phyloP scores from a whole-genome alignment of 2,888 invertebrate species.

The Mactromeris polynyma region DNA sequence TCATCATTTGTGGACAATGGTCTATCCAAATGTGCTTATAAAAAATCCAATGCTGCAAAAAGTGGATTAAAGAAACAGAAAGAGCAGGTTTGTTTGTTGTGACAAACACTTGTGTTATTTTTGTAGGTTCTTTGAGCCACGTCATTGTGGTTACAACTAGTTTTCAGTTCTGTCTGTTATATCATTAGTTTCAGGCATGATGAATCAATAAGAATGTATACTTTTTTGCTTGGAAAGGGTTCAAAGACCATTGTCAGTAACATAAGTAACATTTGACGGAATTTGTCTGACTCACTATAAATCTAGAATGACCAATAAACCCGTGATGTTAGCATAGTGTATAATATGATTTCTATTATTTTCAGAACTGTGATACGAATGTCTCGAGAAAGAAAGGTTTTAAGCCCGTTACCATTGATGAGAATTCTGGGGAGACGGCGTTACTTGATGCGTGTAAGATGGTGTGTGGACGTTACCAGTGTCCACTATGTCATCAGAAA shows the following conservation, averaged over 20 bases:
- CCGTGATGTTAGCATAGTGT: too few relatives aligned
- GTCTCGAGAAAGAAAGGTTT: constrained; percentile 22
- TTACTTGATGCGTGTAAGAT: constrained; percentile 49
- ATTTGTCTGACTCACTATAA: too few relatives aligned
- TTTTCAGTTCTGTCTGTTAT: too few relatives aligned
- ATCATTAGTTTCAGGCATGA: too few relatives aligned
- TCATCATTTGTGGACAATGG: neutral
- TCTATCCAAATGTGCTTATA: neutral
- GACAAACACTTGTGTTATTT: too few relatives aligned
- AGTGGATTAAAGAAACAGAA: neutral
- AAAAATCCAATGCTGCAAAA: neutral
- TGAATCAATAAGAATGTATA: too few relatives aligned
- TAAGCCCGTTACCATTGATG: constrained; percentile 33
- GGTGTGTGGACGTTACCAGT: constrained; percentile 50
- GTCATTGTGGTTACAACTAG: too few relatives aligned
- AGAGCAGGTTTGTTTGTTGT: neutral
- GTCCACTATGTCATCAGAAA: constrained; percentile 40
- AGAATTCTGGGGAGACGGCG: constrained; percentile 36
- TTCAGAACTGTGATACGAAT: neutral
- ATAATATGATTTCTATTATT: neutral
- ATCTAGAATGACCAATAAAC: too few relatives aligned
- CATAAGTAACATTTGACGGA: too few relatives aligned
- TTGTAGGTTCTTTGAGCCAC: too few relatives aligned
- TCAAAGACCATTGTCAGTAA: too few relatives aligned
- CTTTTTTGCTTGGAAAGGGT: too few relatives aligned